Base-by-base conservation (phyloP, 1,140 invertebrate species). In the Oscheius sp. region DNA sequence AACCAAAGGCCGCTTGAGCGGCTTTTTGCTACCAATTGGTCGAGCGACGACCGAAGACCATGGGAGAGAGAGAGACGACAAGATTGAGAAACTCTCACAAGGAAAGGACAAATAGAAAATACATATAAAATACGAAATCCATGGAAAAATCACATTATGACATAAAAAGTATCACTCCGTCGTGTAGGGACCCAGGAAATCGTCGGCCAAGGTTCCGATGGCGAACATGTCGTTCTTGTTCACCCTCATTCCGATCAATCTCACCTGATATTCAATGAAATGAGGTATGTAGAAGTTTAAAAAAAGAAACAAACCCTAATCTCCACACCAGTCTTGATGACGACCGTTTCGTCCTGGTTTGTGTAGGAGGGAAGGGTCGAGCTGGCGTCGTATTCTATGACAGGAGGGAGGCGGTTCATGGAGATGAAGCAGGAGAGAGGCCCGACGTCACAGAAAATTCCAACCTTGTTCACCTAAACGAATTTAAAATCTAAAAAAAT, bases 341-440 rank as follows among this genome's bases (percentile, higher is more conserved):
- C 92, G 71, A 94, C 89, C 87, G 90, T 89, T 86, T 98, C 96
- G 87, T 99, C 94, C 87, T 95, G 93, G 18, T 93, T 96, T 87
- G 96, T 97, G 84, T 98, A 99, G 85, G 95, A 99, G 0, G 94
- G 93, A 58, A 95, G 95, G 87, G 92, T 95, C 35, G 92, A 91
- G 87, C 94, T 95, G 0, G 95, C 93, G 87, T 97, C 97, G 87
- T 97, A 99, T 84, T 98, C 92, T 94, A 99, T 97, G 85, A 99
- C 95, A 58, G 93, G 91, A 70, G 96, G 96, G 80, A 99, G 99
- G 1, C 93, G 96, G 90, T 97, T 94, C 87, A 95, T 92, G 36
- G 95, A 98, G 83, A 99, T 97, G 85, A 99, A 99, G 86, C 96
- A 99, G 2, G 93, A 93, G 0, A 99, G 87, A n/a, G 96, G 96